Percentiles rank a stretch among this genome's conserved stretches.
Evolutionary conservation across 2,797 vertebrate species (phyloP).

Genomic region (Erithacus rubecula): DNA sequence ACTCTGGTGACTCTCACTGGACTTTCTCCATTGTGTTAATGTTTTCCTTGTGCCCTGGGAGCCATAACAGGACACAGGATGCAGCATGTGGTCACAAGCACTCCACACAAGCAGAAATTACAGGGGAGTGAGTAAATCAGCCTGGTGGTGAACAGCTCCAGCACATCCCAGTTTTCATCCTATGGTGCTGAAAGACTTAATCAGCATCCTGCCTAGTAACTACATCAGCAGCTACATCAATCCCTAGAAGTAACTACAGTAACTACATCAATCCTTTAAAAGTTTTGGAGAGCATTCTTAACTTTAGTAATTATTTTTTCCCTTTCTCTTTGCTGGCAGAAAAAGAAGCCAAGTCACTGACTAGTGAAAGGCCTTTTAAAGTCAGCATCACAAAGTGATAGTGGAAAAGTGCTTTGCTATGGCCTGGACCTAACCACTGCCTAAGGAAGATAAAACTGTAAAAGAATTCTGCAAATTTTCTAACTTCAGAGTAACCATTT

Average conservation of each 20-base stretch:
- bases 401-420: neutral
- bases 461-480: neutral
- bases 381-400: neutral
- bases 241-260: neutral
- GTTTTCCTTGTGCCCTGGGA: neutral
- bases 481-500: neutral
- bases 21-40: neutral
- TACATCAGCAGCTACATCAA: neutral
- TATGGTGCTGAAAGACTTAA: neutral
- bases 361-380: neutral
- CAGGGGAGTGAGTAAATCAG: neutral
- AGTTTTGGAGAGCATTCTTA: neutral
- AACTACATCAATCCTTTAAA: neutral
- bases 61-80: no score
- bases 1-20: neutral
- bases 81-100: neutral
- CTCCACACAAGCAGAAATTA: neutral
- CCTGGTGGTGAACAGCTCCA: neutral
- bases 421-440: neutral
- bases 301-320: neutral
- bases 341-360: neutral
- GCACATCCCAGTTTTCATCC: neutral
- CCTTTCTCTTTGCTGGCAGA: neutral
- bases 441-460: neutral
- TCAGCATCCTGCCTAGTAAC: neutral